These are phyloP conservation scores for Epizoanthus rinbou DNA, from an alignment of 92 coral and sea anemone species.

Conservation along the genomic window DNA sequence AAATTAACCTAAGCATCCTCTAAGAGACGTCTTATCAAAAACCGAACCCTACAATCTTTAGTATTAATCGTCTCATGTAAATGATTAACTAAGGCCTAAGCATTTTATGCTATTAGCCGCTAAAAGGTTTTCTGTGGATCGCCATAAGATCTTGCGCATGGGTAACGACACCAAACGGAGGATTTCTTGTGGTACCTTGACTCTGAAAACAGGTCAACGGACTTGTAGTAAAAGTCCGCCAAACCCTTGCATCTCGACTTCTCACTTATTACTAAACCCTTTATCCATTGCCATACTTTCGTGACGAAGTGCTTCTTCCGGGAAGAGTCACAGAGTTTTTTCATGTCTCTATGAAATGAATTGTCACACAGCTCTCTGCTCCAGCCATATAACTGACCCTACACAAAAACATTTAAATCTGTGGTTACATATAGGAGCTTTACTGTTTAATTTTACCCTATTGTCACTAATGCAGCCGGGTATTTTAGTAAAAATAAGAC, in stretches of 20 bases:
- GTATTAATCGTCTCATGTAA: not conserved
- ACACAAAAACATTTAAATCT: not conserved
- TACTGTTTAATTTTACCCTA: no score
- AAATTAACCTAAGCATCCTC: no score
- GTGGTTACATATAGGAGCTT: no score
- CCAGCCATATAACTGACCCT: constrained; percentile 73
- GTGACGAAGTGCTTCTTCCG: constrained; percentile 46
- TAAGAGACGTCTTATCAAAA: no score
- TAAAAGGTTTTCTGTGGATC: constrained; percentile 34
- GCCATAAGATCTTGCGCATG: constrained; percentile 58
- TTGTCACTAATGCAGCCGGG: no score
- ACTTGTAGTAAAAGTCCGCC: constrained; percentile 61
- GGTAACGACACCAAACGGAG: constrained; percentile 67
- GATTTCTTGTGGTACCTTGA: constrained; percentile 42
- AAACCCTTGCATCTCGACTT: constrained; percentile 52
- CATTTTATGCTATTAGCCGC: not conserved
- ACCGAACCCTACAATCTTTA: not conserved
- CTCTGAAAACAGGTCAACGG: constrained; percentile 60
- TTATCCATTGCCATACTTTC: constrained; percentile 45
- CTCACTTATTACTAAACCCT: constrained; percentile 32
- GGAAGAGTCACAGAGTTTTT: constrained; percentile 51
- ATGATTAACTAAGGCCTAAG: not conserved
- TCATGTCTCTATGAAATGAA: constrained; percentile 68
- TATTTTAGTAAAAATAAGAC: no score
- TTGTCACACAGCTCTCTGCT: constrained; percentile 48